Conservation (phyloP, 2,797 vertebrate species). For the Protosalanx chinensis region DNA sequence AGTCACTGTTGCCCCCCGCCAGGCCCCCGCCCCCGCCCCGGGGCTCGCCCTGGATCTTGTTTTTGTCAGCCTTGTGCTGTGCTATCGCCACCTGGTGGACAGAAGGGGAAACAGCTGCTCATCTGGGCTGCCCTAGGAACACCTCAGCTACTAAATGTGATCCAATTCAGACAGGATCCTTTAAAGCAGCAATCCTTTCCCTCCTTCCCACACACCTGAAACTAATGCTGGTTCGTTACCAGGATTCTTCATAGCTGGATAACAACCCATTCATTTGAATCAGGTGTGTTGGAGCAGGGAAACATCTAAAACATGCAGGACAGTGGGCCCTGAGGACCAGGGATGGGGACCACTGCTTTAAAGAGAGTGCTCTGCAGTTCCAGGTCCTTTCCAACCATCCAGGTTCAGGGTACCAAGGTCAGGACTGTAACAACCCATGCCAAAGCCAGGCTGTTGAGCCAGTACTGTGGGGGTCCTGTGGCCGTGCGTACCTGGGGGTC, state of each 20-base stretch:
- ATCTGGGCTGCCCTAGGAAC: not conserved
- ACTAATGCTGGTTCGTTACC: too few relatives aligned
- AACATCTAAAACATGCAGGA: too few relatives aligned
- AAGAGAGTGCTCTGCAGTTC: too few relatives aligned
- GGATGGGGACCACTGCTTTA: not conserved
- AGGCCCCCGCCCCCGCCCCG: conserved; percentile 81
- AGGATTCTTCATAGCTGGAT: too few relatives aligned
- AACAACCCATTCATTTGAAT: too few relatives aligned
- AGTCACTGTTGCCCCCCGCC: conserved; percentile 89
- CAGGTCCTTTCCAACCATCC: too few relatives aligned
- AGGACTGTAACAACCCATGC: not conserved
- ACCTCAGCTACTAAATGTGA: not conserved
- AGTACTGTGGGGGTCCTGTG: not conserved
- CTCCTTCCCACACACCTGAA: too few relatives aligned
- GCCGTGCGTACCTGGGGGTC: conserved; percentile 78
- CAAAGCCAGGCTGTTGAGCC: not conserved
- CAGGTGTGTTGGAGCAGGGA: too few relatives aligned
- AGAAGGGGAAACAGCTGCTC: not conserved
- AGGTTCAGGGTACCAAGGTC: too few relatives aligned
- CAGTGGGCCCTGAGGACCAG: too few relatives aligned
- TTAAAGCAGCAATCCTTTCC: too few relatives aligned
- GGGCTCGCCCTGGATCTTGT: conserved; percentile 95
- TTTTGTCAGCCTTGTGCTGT: conserved; percentile 96
- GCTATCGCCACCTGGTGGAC: conserved; percentile 82
- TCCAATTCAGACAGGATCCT: not conserved